phyloP scores from a whole-genome alignment of 2,113 vertebrate genomes.

The Dasyurus viverrinus region DNA sequence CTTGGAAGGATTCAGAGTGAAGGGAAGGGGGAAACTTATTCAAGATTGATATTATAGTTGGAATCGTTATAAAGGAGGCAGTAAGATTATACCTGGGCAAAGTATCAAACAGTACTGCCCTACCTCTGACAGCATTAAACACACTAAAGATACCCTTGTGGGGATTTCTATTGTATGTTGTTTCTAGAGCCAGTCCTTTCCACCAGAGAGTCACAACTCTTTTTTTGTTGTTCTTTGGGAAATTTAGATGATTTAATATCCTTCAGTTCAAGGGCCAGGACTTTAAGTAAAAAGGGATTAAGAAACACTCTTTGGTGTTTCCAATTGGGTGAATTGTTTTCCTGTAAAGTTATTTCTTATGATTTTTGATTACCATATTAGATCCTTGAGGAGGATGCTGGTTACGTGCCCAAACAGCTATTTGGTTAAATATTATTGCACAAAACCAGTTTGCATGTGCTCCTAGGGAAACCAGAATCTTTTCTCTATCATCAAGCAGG shows the following conservation, averaged over 20 bases:
- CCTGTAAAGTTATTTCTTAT: slow-evolving; percentile 71
- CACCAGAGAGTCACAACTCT: slow-evolving; percentile 36
- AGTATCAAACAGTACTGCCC: slow-evolving; percentile 15
- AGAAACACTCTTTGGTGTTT: slow-evolving; percentile 66
- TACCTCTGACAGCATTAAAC: not conserved
- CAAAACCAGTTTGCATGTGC: slow-evolving; percentile 42
- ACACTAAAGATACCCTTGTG: not conserved
- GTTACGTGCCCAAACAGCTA: slow-evolving; percentile 68
- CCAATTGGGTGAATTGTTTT: slow-evolving; percentile 71
- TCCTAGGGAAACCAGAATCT: slow-evolving; percentile 54
- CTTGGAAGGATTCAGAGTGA: not conserved
- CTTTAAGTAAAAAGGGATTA: slow-evolving; percentile 45
- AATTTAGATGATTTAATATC: slow-evolving; percentile 34
- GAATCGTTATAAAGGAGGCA: not conserved
- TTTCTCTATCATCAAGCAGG: slow-evolving; percentile 54
- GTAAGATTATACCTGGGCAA: not conserved
- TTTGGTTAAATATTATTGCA: slow-evolving; percentile 71
- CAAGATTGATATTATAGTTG: not conserved
- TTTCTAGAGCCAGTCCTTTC: slow-evolving; percentile 26
- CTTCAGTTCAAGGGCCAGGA: slow-evolving; percentile 45
- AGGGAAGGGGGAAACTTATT: not conserved
- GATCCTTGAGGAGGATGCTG: slow-evolving; percentile 68
- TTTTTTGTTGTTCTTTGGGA: slow-evolving; percentile 49
- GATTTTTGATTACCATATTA: slow-evolving; percentile 73
- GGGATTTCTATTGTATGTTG: not conserved